A percentile compares a stretch with the other conserved stretches of the same genome.
Evolutionary conservation across 2,888 invertebrate genomes (phyloP).

Genomic region (Acleris holmiana): DNA sequence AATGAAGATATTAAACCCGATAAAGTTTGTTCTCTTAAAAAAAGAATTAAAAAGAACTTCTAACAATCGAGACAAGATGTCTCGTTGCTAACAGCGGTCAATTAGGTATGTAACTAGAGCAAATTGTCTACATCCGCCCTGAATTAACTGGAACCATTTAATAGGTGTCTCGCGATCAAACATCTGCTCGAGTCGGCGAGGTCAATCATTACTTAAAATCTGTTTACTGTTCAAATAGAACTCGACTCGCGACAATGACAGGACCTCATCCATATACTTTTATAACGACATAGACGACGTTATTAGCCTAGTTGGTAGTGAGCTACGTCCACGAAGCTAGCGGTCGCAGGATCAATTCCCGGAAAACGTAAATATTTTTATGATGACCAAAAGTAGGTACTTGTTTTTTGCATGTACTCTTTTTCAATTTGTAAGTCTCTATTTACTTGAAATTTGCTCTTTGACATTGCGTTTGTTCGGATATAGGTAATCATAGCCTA

Average conservation of each 20-base stretch:
- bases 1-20: constrained; percentile 5
- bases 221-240: constrained; percentile 48
- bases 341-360: no score
- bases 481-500: background rate
- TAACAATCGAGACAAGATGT: constrained; percentile 24
- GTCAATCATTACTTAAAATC: constrained; percentile 64
- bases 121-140: constrained; percentile 79
- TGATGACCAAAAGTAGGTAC: no score
- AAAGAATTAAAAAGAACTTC: background rate
- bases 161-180: constrained; percentile 76
- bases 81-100: constrained; percentile 33
- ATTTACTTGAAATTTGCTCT: no score
- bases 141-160: constrained; percentile 69
- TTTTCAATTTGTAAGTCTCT: no score
- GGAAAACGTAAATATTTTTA: no score
- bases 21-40: background rate
- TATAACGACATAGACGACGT: background rate
- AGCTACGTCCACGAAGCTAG: no score
- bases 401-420: no score
- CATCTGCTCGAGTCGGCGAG: constrained; percentile 68
- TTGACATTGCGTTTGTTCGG: no score
- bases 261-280: background rate
- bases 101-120: constrained; percentile 60
- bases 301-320: background rate
- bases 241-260: constrained; percentile 13